Evolutionary conservation across 2,888 invertebrate species (phyloP), one percentile per base, ranked within the genome.

Genomic region (Calliphora vomitoria): DNA sequence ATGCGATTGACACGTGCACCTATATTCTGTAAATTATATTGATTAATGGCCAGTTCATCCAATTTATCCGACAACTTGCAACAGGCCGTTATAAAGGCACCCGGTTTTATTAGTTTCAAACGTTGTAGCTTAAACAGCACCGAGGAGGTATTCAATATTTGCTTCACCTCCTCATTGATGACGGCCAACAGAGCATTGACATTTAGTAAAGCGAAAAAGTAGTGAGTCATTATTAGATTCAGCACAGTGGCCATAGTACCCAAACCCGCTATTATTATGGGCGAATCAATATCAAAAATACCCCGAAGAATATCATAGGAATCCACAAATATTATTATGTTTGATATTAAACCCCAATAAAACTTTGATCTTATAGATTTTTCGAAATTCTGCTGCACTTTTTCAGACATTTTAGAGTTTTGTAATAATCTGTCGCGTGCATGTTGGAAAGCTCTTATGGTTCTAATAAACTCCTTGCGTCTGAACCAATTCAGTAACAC

Each of bases 401-500:
- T 82, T 20, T 5, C 6, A 6, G 66, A 68, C 44, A 78, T 50
- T 20, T n/a, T 18, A 72, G 58, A 82, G 62, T 68, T 86, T 0
- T 20, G 10, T 11, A 72, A n/a, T n/a, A 82, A 55, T 44, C 8
- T n/a, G n/a, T 8, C 5, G 0, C 64, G 74, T 4, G 82, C 6
- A n/a, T 11, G 8, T 53, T 64, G 78, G n/a, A 69, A 82, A 2
- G 69, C 68, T 11, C n/a, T 71, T 8, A 82, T 50, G 0, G 69
- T 44, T 20, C 11, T 25, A 8, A 86, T 64, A 15, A 72, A 86
- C 4, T 69, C 38, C 6, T 38, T 18, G 47, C 82, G 86, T 58
- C 79, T 82, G 11, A n/a, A 64, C 86, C 82, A 86, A 50, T 86
- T 86, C 4, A 75, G 53, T 4, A 82, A 0, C 1, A 86, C 25